phyloP scores from a whole-genome alignment of 2,888 invertebrate species.

The Epinotia ramella region DNA sequence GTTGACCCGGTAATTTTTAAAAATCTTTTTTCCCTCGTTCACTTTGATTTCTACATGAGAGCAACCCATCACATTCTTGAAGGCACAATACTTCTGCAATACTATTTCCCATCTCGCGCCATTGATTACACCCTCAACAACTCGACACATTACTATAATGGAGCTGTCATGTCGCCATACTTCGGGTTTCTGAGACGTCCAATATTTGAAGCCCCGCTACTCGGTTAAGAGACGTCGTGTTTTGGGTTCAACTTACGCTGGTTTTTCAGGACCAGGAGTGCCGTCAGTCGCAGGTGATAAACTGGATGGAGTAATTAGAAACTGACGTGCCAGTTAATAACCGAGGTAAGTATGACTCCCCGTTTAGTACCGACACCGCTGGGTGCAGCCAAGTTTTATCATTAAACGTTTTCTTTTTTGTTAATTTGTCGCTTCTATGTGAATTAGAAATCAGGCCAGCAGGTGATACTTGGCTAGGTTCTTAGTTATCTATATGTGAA shows the following conservation, averaged over 20 bases:
- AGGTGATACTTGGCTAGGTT: not conserved
- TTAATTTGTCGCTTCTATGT: not conserved
- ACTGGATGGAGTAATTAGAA: constrained; percentile 80
- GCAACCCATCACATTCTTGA: constrained; percentile 25
- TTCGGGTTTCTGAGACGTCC: constrained; percentile 59
- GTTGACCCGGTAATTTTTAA: too few relatives aligned
- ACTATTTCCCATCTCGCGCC: constrained; percentile 49
- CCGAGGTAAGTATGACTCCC: constrained; percentile 73
- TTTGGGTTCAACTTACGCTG: constrained; percentile 55
- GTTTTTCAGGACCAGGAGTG: constrained; percentile 58
- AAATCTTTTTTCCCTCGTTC: not conserved
- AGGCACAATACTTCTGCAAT: constrained; percentile 48
- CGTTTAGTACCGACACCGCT: constrained; percentile 45
- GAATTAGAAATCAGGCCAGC: not conserved
- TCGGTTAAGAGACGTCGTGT: constrained; percentile 44
- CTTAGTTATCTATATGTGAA: too few relatives aligned
- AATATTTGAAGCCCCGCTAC: constrained; percentile 52
- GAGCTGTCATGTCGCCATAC: constrained; percentile 70
- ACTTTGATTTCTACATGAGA: not conserved
- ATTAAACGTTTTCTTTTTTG: constrained; percentile 17
- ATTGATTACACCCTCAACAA: constrained; percentile 51
- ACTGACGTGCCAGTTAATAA: constrained; percentile 78
- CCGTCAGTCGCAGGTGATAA: constrained; percentile 83
- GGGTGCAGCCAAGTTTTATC: constrained; percentile 20
- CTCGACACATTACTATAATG: constrained; percentile 67